phyloP scores from a whole-genome alignment of 2,113 vertebrate genomes.

The Gopherus evgoodei region DNA sequence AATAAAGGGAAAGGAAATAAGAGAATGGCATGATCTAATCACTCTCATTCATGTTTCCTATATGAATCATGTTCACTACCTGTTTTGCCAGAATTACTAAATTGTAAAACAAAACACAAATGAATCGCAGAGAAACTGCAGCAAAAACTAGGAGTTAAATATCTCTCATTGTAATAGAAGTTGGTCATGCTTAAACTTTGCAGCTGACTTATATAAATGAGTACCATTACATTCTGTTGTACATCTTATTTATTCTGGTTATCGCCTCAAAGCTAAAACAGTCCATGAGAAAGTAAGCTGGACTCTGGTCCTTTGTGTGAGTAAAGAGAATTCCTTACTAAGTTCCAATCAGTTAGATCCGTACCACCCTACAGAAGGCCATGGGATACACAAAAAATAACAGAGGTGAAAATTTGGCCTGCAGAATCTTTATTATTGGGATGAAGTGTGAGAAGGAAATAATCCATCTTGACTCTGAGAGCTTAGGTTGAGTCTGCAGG shows the following conservation, averaged over 20 bases:
- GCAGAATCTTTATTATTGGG: background rate
- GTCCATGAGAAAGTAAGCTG: background rate
- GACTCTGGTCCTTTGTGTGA: background rate
- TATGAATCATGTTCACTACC: background rate
- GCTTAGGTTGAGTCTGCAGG: background rate
- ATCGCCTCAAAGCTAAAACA: background rate
- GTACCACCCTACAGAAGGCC: background rate
- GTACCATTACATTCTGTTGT: background rate
- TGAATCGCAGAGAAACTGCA: background rate
- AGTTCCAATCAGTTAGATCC: background rate
- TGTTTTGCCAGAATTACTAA: too few relatives aligned
- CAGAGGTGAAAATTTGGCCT: background rate
- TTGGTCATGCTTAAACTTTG: background rate
- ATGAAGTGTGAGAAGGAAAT: background rate
- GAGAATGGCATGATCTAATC: background rate
- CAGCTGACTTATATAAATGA: background rate
- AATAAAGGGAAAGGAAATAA: background rate
- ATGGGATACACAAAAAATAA: background rate
- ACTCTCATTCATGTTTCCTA: background rate
- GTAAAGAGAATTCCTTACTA: background rate
- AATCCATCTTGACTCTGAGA: background rate
- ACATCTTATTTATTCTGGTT: background rate
- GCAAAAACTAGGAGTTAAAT: background rate
- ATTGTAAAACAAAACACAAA: background rate
- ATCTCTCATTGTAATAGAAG: background rate